Base-by-base conservation (phyloP, 1,140 invertebrate genomes). In the Drosophila pseudoobscura region DNA sequence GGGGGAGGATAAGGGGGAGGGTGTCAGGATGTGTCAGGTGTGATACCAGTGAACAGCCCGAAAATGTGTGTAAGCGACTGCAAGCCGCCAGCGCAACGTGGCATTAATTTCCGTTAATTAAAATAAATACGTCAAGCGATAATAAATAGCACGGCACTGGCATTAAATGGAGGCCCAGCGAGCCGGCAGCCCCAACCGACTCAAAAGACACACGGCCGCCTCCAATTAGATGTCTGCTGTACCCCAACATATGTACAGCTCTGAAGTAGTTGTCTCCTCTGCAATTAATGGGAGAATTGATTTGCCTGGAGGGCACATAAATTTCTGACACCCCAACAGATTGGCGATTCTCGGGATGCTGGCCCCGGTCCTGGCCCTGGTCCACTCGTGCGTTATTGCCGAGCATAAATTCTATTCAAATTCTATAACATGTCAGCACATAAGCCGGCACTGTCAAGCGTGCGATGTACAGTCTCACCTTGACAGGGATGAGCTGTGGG, bases 91-190 rank as follows among this genome's bases (percentile, higher is more conserved):
- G 78, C 83, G 78, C 83, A 88, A 72, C 66, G 65, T 83, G 84
- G 79, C 83, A 79, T 83, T 88, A 88, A 88, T 88, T 88, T 88
- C 83, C 83, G 84, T 88, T 88, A 88, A 88, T 88, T 88, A 88
- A 88, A 88, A 88, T 88, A 88, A 88, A 88, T 88, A 79, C 78
- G 78, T 88, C 83, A 88, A 83, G 83, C 83, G 83, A 73, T 88
- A 88, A 83, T 83, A 88, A 88, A 89, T 88, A 79, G 79, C 80
- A 84, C 62, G 72, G 63, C 77, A 78, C 54, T 66, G 66, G 66
- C 82, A 82, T 87, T 71, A 78, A 88, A 75, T 69, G 59, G 58
- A 56, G 54, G 49, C 31, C 41, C 47, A 43, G 47, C 45, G 47
- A 56, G 29, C 43, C 15, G 47, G 35, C 61, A 39, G 15, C 65